A percentile compares a stretch with the other conserved stretches of the same genome.
Evolutionary conservation across 2,113 vertebrate species (phyloP).

Genomic region (human (Homo sapiens)): DNA sequence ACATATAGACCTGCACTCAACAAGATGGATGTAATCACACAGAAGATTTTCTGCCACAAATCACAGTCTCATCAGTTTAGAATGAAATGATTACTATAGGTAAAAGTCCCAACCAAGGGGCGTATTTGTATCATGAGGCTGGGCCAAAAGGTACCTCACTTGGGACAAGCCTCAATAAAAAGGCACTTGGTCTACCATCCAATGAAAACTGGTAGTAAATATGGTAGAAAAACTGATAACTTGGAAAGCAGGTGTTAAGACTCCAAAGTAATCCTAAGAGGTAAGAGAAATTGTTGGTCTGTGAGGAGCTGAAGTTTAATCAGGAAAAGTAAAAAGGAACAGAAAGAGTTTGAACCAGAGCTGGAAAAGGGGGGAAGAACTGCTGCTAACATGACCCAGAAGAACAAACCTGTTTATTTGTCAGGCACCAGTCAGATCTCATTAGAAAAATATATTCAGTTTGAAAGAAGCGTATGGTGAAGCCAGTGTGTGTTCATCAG

Average conservation of each 20-base stretch:
- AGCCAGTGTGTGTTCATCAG: neutral
- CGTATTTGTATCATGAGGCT: neutral
- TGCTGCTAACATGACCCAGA: neutral
- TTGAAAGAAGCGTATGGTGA: neutral
- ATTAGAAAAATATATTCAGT: conserved; percentile 20
- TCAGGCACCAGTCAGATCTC: neutral
- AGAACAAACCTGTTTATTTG: neutral
- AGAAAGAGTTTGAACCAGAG: neutral
- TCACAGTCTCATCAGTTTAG: neutral
- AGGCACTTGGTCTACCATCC: neutral
- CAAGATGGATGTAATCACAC: neutral
- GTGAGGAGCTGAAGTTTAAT: neutral
- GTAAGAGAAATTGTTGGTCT: neutral
- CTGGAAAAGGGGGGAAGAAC: neutral
- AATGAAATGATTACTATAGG: neutral
- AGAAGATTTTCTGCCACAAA: conserved; percentile 32
- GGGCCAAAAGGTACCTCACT: neutral
- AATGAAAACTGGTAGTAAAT: conserved; percentile 7
- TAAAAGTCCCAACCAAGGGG: neutral
- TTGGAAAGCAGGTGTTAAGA: neutral
- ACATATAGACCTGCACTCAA: neutral
- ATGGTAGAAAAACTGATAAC: neutral
- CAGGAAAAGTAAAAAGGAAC: neutral
- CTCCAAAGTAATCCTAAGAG: neutral
- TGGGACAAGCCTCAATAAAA: neutral